Evolutionary conservation across 2,797 vertebrate genomes (phyloP).

Genomic region (Sphenopsis melanotis): DNA sequence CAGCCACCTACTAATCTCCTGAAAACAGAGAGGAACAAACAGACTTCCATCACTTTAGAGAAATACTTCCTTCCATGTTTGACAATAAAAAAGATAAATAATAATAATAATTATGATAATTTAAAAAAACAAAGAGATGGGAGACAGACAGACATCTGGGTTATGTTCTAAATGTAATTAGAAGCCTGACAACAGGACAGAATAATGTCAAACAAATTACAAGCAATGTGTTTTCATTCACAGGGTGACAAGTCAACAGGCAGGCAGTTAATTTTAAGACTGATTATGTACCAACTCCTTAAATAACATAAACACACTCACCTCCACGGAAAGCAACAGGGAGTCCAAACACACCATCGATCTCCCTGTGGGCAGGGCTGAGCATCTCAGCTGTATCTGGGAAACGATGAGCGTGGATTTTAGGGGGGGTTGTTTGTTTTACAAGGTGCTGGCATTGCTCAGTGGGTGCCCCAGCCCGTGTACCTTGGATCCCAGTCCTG

Average conservation of each 20-base stretch:
- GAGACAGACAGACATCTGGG: constrained; percentile 65
- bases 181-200: constrained; percentile 64
- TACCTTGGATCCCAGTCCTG: neutral
- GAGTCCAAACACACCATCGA: constrained; percentile 39
- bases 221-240: constrained; percentile 67
- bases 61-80: neutral
- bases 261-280: constrained; percentile 63
- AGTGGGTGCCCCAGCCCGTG: neutral
- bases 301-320: constrained; percentile 57
- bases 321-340: neutral
- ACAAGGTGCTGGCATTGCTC: neutral
- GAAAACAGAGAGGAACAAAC: neutral
- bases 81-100: constrained; percentile 10
- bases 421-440: neutral
- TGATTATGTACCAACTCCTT: constrained; percentile 53
- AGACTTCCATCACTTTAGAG: neutral
- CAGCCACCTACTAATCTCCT: neutral
- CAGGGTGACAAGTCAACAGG: constrained; percentile 69
- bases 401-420: neutral
- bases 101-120: neutral
- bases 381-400: neutral
- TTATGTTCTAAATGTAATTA: constrained; percentile 66
- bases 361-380: neutral
- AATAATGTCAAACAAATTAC: constrained; percentile 67
- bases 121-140: neutral